Conservation (phyloP, 2,113 vertebrate genomes). For the Delphinus delphis region DNA sequence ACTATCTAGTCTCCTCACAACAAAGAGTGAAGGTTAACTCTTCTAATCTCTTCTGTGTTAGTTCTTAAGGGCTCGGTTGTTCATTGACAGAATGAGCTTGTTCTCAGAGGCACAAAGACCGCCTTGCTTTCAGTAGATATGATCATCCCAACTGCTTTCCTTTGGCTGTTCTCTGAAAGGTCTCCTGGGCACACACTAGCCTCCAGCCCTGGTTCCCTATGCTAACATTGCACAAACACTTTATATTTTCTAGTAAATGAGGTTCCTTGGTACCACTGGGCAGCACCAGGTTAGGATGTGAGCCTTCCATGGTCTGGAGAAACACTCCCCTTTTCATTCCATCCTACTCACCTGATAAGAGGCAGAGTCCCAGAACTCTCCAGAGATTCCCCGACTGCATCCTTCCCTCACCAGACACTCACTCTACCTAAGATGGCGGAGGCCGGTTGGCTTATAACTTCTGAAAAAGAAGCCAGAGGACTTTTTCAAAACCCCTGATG, state of each 20-base stretch:
- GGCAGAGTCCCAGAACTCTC: constrained; percentile 56
- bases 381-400: constrained; percentile 47
- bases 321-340: not conserved
- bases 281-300: not conserved
- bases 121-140: not conserved
- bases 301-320: not conserved
- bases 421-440: constrained; percentile 48
- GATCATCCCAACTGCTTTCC: not conserved
- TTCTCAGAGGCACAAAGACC: not conserved
- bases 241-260: not conserved
- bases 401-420: not conserved
- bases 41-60: not conserved
- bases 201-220: not conserved
- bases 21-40: not conserved
- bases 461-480: constrained; percentile 58
- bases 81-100: not conserved
- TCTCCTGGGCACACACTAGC: not conserved
- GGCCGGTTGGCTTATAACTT: not conserved
- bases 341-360: constrained; percentile 59
- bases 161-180: not conserved
- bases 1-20: not conserved
- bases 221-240: not conserved
- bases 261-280: not conserved
- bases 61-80: not conserved
- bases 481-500: not conserved